Base-by-base conservation (phyloP, 1,140 invertebrate genomes). In the Scaptodrosophila lebanonensis region DNA sequence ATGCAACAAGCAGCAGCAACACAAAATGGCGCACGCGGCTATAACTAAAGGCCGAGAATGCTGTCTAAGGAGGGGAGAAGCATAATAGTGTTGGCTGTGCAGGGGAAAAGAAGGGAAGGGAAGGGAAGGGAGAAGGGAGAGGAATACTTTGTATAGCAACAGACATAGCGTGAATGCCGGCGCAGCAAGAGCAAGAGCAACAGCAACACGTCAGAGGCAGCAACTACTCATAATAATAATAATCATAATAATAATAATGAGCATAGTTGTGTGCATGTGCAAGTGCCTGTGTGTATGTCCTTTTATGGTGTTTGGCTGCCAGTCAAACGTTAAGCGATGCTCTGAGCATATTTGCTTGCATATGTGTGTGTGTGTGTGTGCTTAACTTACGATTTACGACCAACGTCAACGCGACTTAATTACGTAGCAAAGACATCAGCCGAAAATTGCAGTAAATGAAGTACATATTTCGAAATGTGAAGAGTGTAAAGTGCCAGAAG, bases 201-300 rank as follows among this genome's bases (percentile, higher is more conserved):
- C 38, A 43, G 51, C 48, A 40, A 48, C 40, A 54, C 40, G 45
- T 33, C 38, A 38, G 11, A 45, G 44, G 45, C 42, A 57, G 52
- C 54, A 64, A 49, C 70, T 68, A 66, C 71, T 25, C 8, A 8
- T 25, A 25, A 8, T 25, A 47, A 27, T 9, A 57, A 50, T 32
- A 48, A 43, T 51, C 43, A 56, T 71, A 64, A 63, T 76, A 76
- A 63, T 58, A 53, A 70, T 66, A 70, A 70, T 66, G 57, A 69
- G 72, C 57, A 40, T 62, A 32, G 39, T 33, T 49, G 38, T 42
- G 36, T 50, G 11, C 25, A 29, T 40, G 27, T 70, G 39, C 17
- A 49, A 11, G 12, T 5, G 5, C n/a, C 1, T 44, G 40, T 27
- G 2, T 29, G 12, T 25, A 25, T 25, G 22, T 25, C 22, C 22